Evolutionary conservation across 2,113 vertebrate genomes (phyloP), one percentile per base, ranked within the genome.

Genomic region (Columba livia): DNA sequence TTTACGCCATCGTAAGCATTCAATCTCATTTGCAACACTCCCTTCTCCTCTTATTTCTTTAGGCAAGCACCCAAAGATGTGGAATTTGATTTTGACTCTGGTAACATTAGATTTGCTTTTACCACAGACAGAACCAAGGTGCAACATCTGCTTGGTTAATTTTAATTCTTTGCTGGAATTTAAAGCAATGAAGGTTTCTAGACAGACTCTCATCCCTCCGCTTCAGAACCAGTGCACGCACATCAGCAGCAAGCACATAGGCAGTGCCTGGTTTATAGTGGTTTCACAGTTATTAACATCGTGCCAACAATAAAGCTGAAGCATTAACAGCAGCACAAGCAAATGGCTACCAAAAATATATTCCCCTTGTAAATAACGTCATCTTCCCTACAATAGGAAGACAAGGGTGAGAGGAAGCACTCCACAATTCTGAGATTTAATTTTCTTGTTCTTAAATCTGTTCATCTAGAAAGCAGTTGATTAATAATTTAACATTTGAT

Each of bases 221-320:
- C 0, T 25, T 51, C 50, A 34, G 44, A 80, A 29, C 29, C 23
- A 38, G 12, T 4, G 1, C 0, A 0, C 14, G 34, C 19, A 26
- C 34, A 77, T 3, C 26, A 60, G 34, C 3, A 9, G 57, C 44
- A 38, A 72, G 25, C 25, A 5, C 5, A 5, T n/a, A 81, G 28
- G 28, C 21, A 77, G 44, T 16, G 28, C 29, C 40, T 70, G 20
- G 13, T 36, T 90, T 24, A 4, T 6, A 12, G 6, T 26, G 28
- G 18, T 21, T n/a, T 57, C 26, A 38, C 20, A 13, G 8, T 56
- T 53, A 29, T 0, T 29, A 64, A 57, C 18, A n/a, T 10, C 2
- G 0, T n/a, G 19, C 15, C 84, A 86, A 34, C 34, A 73, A 26
- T 38, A 47, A 69, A 80, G 31, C 23, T 29, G 29, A 56, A 86